A percentile compares a stretch with the other conserved stretches of the same genome.
phyloP scores from a whole-genome alignment of 2,888 invertebrate species.

The Pseudococcus jackbeardsleyi region DNA sequence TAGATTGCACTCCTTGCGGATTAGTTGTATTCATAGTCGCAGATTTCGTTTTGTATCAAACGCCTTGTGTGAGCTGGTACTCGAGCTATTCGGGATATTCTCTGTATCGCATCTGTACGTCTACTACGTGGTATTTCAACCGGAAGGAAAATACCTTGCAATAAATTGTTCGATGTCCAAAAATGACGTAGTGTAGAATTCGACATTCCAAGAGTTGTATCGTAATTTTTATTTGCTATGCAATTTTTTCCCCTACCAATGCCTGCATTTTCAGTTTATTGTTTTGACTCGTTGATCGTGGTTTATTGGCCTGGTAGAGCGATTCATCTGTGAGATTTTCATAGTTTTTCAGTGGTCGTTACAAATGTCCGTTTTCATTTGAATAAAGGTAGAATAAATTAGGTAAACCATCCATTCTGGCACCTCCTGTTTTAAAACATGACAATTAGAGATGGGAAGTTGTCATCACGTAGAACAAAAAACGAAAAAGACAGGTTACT shows the following conservation, averaged over 20 bases:
- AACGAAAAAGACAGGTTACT: no score
- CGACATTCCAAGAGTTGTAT: neutral
- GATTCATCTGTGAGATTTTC: no score
- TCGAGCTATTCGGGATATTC: neutral
- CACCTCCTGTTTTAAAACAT: no score
- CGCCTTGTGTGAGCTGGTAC: neutral
- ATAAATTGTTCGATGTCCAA: neutral
- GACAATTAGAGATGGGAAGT: no score
- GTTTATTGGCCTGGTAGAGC: neutral
- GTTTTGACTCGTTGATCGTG: neutral
- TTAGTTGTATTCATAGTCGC: constrained; percentile 17
- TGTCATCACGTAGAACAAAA: no score
- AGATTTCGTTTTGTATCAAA: neutral
- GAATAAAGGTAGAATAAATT: no score
- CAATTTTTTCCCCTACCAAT: neutral
- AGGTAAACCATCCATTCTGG: no score
- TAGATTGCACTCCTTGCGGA: constrained; percentile 26
- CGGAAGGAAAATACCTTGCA: constrained; percentile 2
- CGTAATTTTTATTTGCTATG: neutral
- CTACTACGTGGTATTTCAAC: constrained; percentile 22
- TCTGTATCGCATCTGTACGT: neutral
- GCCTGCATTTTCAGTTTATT: neutral
- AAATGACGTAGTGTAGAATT: neutral
- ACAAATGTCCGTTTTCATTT: no score
- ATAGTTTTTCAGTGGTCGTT: no score